A percentile compares a stretch with the other conserved stretches of the same genome.
These are phyloP conservation scores for Oscheius myriophilus DNA, from an alignment of 2,888 invertebrate species.

Conservation along the genomic window DNA sequence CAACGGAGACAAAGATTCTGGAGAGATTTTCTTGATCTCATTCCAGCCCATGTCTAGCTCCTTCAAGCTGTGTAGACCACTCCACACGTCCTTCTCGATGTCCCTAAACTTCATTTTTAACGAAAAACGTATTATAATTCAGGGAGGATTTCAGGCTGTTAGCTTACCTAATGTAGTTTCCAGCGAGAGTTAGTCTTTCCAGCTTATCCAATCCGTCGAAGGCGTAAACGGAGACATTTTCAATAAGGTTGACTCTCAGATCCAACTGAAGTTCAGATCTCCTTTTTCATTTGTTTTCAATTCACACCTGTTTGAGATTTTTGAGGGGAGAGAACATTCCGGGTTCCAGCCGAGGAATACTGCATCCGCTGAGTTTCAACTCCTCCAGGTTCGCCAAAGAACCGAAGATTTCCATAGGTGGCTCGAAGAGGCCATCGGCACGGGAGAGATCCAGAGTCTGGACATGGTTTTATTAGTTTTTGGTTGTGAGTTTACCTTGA, in stretches of 20 bases:
- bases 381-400: slow-evolving; percentile 72
- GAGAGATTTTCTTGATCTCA: slow-evolving; percentile 56
- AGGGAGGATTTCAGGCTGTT: too few relatives aligned
- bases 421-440: slow-evolving; percentile 63
- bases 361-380: slow-evolving; percentile 73
- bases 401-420: slow-evolving; percentile 45
- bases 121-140: too few relatives aligned
- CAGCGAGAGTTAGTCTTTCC: slow-evolving; percentile 83
- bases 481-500: slow-evolving; percentile 71
- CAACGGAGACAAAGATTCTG: slow-evolving; percentile 51
- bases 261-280: slow-evolving; percentile 77
- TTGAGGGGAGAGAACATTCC: slow-evolving; percentile 87
- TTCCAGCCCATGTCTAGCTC: slow-evolving; percentile 84
- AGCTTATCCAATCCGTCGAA: slow-evolving; percentile 86
- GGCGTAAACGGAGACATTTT: slow-evolving; percentile 81
- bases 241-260: slow-evolving; percentile 85
- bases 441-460: slow-evolving; percentile 60
- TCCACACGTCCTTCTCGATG: slow-evolving; percentile 84
- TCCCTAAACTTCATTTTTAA: slow-evolving; percentile 34
- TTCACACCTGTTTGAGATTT: slow-evolving; percentile 76
- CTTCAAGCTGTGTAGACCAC: slow-evolving; percentile 84
- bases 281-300: background rate
- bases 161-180: slow-evolving; percentile 61
- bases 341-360: slow-evolving; percentile 75
- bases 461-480: background rate